Conservation (phyloP, 23 tunicate genomes). For the Styela clava region DNA sequence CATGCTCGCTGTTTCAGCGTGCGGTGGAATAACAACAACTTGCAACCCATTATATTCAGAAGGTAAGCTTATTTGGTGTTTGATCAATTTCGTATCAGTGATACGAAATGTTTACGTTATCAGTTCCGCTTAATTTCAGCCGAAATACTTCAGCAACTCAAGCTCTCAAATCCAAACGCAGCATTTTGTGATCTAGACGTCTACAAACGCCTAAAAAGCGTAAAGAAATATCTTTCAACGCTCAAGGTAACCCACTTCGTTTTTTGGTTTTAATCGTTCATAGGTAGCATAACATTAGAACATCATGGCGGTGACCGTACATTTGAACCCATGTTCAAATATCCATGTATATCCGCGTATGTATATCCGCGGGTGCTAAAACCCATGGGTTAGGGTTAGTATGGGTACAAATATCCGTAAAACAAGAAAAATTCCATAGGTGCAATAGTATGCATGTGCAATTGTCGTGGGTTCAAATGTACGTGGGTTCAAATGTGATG, state of each 20-base stretch:
- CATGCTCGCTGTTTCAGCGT: constrained; percentile 45
- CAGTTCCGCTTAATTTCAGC: constrained; percentile 28
- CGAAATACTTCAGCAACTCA: constrained; percentile 43
- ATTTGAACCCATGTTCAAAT: too few relatives aligned
- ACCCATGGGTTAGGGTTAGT: too few relatives aligned
- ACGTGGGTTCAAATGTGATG: too few relatives aligned
- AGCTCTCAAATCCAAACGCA: constrained; percentile 24
- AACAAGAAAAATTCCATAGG: too few relatives aligned
- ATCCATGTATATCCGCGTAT: too few relatives aligned
- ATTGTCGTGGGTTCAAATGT: too few relatives aligned
- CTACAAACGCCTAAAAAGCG: not conserved
- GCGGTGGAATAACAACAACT: constrained; percentile 48
- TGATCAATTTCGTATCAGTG: too few relatives aligned
- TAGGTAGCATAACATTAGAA: not conserved
- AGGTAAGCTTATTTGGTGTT: constrained; percentile 9
- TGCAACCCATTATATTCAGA: constrained; percentile 52
- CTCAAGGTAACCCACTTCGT: constrained; percentile 12
- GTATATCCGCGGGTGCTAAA: too few relatives aligned
- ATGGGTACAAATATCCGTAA: too few relatives aligned
- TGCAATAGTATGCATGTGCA: too few relatives aligned
- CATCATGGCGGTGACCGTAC: too few relatives aligned
- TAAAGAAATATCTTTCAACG: constrained; percentile 16
- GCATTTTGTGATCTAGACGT: constrained; percentile 29
- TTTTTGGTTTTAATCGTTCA: constrained; percentile 14
- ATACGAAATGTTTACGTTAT: too few relatives aligned